Evolutionary conservation across 2,888 invertebrate species (phyloP).

Genomic region (Zele albiditarsus): DNA sequence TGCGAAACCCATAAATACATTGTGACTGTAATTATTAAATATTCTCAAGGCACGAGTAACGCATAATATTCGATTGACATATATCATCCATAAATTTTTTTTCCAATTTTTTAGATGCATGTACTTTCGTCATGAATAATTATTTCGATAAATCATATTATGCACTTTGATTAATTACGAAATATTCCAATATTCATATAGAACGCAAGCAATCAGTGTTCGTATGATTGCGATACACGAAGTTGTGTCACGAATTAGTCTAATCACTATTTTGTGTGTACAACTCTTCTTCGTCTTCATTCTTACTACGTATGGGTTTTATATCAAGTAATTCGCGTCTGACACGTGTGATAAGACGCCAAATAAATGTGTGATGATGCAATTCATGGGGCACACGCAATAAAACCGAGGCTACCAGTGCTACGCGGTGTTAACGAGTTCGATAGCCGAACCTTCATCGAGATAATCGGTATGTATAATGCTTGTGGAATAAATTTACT

Average conservation of each 20-base stretch:
- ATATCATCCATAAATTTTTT: too few species aligned
- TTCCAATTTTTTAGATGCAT: too few species aligned
- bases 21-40: too few species aligned
- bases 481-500: slow-evolving; percentile 17
- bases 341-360: slow-evolving; percentile 18
- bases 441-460: slow-evolving; percentile 31
- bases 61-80: too few species aligned
- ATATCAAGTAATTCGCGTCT: slow-evolving; percentile 11
- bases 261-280: background rate
- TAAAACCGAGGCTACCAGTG: slow-evolving; percentile 38
- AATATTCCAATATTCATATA: background rate
- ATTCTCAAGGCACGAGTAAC: too few species aligned
- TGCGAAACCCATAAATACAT: too few species aligned
- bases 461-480: slow-evolving; percentile 29
- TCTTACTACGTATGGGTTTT: background rate
- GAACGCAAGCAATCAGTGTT: background rate
- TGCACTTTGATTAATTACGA: too few species aligned
- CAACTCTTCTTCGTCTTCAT: background rate
- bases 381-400: slow-evolving; percentile 23
- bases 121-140: too few species aligned
- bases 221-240: slow-evolving; percentile 1
- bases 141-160: too few species aligned
- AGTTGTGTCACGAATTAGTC: slow-evolving; percentile 31
- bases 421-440: slow-evolving; percentile 44
- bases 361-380: slow-evolving; percentile 18